Percentiles rank a stretch among this genome's conserved stretches.
These are phyloP conservation scores for Heliocidaris erythrogramma DNA, from an alignment of 35 echinoderm and acorn worm genomes.

Conservation along the genomic window DNA sequence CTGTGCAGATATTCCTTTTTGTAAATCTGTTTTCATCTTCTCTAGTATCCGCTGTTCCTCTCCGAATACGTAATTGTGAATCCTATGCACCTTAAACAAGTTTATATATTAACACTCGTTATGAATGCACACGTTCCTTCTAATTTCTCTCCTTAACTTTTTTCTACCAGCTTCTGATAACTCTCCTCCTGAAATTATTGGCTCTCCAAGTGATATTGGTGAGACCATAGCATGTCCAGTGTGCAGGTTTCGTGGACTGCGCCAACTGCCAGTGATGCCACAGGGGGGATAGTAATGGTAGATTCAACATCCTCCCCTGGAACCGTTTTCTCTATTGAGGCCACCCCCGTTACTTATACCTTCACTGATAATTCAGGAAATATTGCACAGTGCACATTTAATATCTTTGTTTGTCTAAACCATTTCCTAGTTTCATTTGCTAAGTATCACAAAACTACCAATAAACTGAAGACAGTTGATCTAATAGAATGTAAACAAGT, in stretches of 20 bases:
- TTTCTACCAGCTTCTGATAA: constrained; percentile 48
- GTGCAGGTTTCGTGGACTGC: constrained; percentile 49
- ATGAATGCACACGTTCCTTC: too few species aligned
- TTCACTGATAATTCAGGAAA: constrained; percentile 57
- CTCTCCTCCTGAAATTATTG: constrained; percentile 43
- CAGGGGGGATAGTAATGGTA: constrained; percentile 28
- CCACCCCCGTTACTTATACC: constrained; percentile 57
- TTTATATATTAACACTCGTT: background rate
- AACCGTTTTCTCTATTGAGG: constrained; percentile 43
- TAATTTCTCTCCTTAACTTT: constrained; percentile 8
- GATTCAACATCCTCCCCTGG: constrained; percentile 33
- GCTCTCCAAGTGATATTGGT: constrained; percentile 39
- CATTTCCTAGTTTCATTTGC: background rate
- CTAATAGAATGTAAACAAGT: background rate
- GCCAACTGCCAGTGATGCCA: constrained; percentile 63
- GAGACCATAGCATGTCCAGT: background rate
- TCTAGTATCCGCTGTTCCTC: background rate
- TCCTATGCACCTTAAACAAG: too few species aligned
- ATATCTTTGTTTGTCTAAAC: constrained; percentile 40
- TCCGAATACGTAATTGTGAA: background rate
- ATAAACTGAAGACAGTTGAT: background rate
- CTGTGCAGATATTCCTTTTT: too few species aligned
- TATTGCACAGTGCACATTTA: constrained; percentile 51
- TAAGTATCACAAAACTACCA: background rate
- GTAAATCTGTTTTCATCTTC: too few species aligned